Evolutionary conservation across 1,140 invertebrate genomes (phyloP), one percentile per base, ranked within the genome.

Genomic region (Caenorhabditis tropicalis): DNA sequence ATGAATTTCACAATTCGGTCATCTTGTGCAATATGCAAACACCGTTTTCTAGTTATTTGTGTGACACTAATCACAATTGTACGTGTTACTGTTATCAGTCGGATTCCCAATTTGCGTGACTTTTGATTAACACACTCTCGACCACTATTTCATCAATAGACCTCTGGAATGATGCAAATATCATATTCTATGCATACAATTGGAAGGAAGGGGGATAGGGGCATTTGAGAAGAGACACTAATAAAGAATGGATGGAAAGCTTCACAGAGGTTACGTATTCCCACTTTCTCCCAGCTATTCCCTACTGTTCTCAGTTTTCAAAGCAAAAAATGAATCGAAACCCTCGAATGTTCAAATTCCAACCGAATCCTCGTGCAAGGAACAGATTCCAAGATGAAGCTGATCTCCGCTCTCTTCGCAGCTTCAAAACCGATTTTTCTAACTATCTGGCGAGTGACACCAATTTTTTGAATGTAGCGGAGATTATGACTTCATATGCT

Each of bases 401-500:
- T 12, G 83, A 84, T 51, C 16, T 65, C 6, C 83, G 79, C 3
- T 80, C 83, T 7, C n/a, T 84, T 15, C 70, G 83, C 16, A 65
- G 70, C 33, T 84, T 84, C 31, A 39, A 46, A 29, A 79, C 46
- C 33, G 83, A 84, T 31, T 84, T 84, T 31, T 84, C 83, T 7
- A 84, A 84, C 33, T 85, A 85, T 56, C 36, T 85, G 43, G 84
- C 84, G 9, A 51, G 82, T 39, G 84, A 85, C 15, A 85, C 84
- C 5, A 81, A 85, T 46, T 85, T 85, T 43, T n/a, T 85, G n/a
- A 51, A 51, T 33, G 84, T 70, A 4, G 70, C 84, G 0, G 81
- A 82, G 19, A 82, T 85, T 36, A 48, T 70, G 53, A 82, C 81
- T 10, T 49, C 46, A 4, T 85, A 49, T 43, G 82, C 51, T 15